Base-by-base conservation (phyloP, 1,140 invertebrate genomes). In the Elymnias hypermnestra region DNA sequence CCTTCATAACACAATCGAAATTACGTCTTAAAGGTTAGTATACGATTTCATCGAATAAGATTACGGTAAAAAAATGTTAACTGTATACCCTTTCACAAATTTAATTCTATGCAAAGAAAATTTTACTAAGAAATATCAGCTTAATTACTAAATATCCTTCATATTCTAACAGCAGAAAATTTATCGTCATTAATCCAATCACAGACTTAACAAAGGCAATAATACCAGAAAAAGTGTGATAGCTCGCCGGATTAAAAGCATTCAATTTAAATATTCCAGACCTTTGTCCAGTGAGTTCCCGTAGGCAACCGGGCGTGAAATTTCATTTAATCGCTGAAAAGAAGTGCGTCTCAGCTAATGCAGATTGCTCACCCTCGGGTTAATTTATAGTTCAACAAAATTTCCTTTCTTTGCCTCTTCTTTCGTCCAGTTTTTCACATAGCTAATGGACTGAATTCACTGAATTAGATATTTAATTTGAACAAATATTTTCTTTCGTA, bases 311-410 rank as follows among this genome's bases (percentile, higher is more conserved):
- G 63, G 63, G 66, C 75, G 70, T 79, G 72, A 83, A 78, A 79
- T 83, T 79, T 79, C 70, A 83, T 83, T 83, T 79, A 83, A 79
- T 83, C 75, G 78, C 57, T 52, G 63, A 72, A 79, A 64, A 77
- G 73, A 81, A 77, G 75, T 83, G 75, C 78, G 73, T 79, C 78
- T 77, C 69, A 62, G 65, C 73, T 79, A 77, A 79, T 79, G 78
- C 75, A 79, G 78, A 79, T 83, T 79, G 75, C 51, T 69, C 65
- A 51, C 72, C 74, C 72, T 57, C 56, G 61, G 66, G 68, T 74
- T 79, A 83, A 79, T 83, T 83, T 83, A 79, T 83, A 61, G 72
- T 69, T 68, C 66, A 79, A 79, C 73, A 78, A 79, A 79, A 78
- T 83, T 83, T 75, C 75, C 69, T 68, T 75, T 69, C 66, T 73